phyloP scores from a whole-genome alignment of 1,140 invertebrate genomes.

The Tetraneura akinire region DNA sequence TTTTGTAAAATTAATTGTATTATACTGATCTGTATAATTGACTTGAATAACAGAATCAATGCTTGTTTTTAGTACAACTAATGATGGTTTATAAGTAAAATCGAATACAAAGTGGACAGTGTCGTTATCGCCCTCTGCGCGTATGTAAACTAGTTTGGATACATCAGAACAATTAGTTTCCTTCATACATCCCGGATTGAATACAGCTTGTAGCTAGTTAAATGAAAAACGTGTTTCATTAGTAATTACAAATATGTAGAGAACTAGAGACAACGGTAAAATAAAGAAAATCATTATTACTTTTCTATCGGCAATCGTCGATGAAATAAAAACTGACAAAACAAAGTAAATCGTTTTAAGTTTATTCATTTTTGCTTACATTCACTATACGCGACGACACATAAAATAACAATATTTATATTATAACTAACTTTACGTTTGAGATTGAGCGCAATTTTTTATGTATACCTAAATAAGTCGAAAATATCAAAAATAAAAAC shows the following conservation, averaged over 20 bases:
- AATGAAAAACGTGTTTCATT: neutral
- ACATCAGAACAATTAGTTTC: neutral
- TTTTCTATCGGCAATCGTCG: neutral
- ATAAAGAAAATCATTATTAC: neutral
- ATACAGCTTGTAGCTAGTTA: slow-evolving; percentile 4
- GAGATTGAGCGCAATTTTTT: neutral
- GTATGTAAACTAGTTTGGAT: slow-evolving; percentile 23
- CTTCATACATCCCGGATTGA: neutral
- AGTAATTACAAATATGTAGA: neutral
- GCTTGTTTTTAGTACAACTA: neutral
- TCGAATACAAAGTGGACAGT: slow-evolving; percentile 31
- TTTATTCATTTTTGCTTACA: neutral
- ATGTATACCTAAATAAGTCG: neutral
- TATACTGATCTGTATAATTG: neutral
- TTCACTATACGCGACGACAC: neutral
- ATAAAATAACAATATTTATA: neutral
- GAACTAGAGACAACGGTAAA: too few species aligned
- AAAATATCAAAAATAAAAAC: neutral
- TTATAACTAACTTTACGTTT: neutral
- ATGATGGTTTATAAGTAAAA: slow-evolving; percentile 16
- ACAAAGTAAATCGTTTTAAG: neutral
- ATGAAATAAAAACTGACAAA: neutral
- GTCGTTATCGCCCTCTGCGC: slow-evolving; percentile 29
- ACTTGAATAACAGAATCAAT: slow-evolving; percentile 5
- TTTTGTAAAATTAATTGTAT: neutral